These are phyloP conservation scores for Lasioglossum villosulum DNA, from an alignment of 2,888 invertebrate genomes.

Conservation along the genomic window DNA sequence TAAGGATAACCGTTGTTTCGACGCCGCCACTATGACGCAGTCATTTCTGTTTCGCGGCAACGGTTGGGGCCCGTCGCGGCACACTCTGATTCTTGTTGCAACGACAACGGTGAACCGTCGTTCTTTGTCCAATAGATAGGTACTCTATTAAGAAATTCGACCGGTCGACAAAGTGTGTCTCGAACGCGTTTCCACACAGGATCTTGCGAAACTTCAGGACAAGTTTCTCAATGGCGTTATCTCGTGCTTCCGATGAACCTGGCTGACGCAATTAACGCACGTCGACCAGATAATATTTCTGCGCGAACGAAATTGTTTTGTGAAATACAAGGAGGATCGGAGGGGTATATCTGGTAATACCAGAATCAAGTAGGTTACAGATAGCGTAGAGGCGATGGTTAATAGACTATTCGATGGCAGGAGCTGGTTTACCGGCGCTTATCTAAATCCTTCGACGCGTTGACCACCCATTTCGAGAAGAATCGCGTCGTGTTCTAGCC, in stretches of 20 bases:
- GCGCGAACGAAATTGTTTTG: conserved; percentile 31
- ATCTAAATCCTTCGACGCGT: conserved; percentile 27
- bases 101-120: not conserved
- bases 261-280: conserved; percentile 47
- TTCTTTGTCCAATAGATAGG: conserved; percentile 12
- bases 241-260: conserved; percentile 42
- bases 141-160: conserved; percentile 49
- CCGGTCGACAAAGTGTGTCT: conserved; percentile 21
- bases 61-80: not conserved
- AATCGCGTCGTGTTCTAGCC: conserved; percentile 4
- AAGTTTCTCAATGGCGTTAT: conserved; percentile 47
- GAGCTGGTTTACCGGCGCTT: conserved; percentile 20
- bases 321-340: not conserved
- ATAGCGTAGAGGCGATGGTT: conserved; percentile 24
- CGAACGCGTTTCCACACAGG: conserved; percentile 42
- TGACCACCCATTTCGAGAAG: conserved; percentile 47
- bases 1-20: conserved; percentile 74
- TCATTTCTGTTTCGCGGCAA: conserved; percentile 23
- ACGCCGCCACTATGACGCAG: conserved; percentile 44
- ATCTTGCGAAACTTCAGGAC: conserved; percentile 36
- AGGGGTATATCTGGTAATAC: conserved; percentile 19
- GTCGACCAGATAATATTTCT: conserved; percentile 38
- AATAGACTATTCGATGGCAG: conserved; percentile 37
- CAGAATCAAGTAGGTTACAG: conserved; percentile 43
- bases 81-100: not conserved